These are phyloP conservation scores for Nematostella vectensis DNA, from an alignment of 92 coral and sea anemone genomes.

Conservation along the genomic window DNA sequence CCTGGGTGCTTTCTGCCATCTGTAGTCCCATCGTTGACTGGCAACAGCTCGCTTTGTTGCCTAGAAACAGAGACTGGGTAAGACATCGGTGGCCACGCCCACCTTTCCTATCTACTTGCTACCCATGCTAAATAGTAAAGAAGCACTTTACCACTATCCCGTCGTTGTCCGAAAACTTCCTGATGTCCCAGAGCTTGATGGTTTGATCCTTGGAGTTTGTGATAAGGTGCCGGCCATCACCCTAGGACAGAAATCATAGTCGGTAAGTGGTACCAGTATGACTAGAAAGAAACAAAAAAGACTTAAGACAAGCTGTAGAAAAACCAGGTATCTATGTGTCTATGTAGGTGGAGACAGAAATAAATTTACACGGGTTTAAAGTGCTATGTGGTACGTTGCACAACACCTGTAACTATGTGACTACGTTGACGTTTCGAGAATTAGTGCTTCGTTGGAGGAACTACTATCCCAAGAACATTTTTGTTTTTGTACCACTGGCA, in stretches of 20 bases:
- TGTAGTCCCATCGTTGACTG: conserved; percentile 80
- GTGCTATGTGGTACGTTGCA: too few species aligned
- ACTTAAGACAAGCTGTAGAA: too few species aligned
- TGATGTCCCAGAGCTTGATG: conserved; percentile 94
- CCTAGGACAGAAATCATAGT: conserved; percentile 38
- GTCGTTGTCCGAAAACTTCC: conserved; percentile 64
- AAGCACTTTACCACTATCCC: conserved; percentile 48
- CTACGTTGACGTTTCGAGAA: too few species aligned
- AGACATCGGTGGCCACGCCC: background rate
- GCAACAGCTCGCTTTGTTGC: conserved; percentile 67
- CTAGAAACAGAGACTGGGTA: conserved; percentile 13
- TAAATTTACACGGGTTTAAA: too few species aligned
- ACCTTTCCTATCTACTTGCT: background rate
- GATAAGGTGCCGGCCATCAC: conserved; percentile 88
- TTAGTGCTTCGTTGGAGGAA: too few species aligned
- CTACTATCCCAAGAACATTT: too few species aligned
- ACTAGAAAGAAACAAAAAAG: background rate
- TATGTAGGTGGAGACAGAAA: too few species aligned
- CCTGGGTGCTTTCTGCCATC: conserved; percentile 84
- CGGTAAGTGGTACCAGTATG: background rate
- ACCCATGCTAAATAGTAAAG: too few species aligned
- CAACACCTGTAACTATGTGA: too few species aligned
- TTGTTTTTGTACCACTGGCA: too few species aligned
- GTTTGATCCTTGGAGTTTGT: conserved; percentile 92
- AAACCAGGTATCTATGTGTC: too few species aligned